phyloP scores from a whole-genome alignment of 1,140 invertebrate genomes.

The Drosophila pseudoananassae region DNA sequence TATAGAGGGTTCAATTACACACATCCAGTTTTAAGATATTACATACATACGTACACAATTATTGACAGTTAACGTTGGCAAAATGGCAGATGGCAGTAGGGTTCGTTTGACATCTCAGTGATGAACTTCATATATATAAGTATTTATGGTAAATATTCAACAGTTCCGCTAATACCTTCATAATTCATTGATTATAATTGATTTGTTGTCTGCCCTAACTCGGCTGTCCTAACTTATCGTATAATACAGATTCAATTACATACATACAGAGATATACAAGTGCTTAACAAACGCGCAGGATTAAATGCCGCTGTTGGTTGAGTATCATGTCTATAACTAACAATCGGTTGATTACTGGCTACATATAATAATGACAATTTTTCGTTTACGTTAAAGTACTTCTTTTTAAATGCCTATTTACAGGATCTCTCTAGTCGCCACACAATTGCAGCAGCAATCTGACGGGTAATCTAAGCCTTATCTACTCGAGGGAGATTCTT shows the following conservation, averaged over 20 bases:
- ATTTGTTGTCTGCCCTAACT: conserved; percentile 30
- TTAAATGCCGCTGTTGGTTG: conserved; percentile 43
- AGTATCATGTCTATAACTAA: conserved; percentile 24
- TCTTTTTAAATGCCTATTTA: conserved; percentile 14
- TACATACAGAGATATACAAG: conserved; percentile 66
- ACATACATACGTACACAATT: conserved; percentile 51
- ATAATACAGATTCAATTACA: conserved; percentile 60
- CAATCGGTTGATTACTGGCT: conserved; percentile 32
- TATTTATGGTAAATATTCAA: conserved; percentile 31
- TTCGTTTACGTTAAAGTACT: conserved; percentile 4
- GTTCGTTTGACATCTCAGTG: conserved; percentile 32
- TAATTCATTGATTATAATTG: conserved; percentile 39
- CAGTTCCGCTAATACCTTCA: conserved; percentile 31
- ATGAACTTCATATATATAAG: conserved; percentile 30
- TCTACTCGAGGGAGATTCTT: conserved; percentile 12
- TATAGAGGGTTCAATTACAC: conserved; percentile 17
- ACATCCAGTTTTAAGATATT: conserved; percentile 42
- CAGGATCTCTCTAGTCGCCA: conserved; percentile 6
- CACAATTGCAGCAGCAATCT: conserved; percentile 18
- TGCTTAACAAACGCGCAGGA: conserved; percentile 56
- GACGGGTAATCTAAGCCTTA: conserved; percentile 1
- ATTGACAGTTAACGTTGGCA: conserved; percentile 72
- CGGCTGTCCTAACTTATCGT: conserved; percentile 5
- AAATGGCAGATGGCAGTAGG: conserved; percentile 62
- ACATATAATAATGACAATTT: conserved; percentile 28